Conservation (phyloP, 2,113 vertebrate genomes). For the Recurvirostra avosetta region DNA sequence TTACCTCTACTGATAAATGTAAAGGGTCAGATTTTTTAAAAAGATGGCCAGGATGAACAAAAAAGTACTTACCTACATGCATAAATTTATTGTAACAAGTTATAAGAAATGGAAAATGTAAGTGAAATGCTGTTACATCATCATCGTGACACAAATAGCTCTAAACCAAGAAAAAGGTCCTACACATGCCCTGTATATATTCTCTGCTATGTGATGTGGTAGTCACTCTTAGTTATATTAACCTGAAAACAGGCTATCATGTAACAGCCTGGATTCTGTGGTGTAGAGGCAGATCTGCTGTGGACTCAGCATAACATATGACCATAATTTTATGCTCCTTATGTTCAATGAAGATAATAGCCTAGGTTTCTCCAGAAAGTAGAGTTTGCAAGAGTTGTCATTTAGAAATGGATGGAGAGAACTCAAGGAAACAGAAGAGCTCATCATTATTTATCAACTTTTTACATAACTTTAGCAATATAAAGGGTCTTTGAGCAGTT, state of each 20-base stretch:
- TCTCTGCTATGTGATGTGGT: neutral
- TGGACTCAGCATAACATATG: neutral
- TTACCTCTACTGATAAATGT: neutral
- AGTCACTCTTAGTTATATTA: neutral
- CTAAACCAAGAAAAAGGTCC: neutral
- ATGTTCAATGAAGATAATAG: neutral
- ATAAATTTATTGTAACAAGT: neutral
- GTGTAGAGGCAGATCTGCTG: neutral
- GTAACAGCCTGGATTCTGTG: neutral
- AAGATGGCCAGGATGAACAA: neutral
- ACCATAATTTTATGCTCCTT: neutral
- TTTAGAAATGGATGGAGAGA: neutral
- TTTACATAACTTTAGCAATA: neutral
- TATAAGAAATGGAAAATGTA: neutral
- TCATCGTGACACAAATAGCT: neutral
- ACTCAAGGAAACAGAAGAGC: neutral
- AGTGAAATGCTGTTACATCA: neutral
- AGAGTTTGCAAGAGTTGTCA: neutral
- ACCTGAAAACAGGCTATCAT: neutral
- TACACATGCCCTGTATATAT: no score
- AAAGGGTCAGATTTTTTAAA: neutral
- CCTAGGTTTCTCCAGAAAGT: neutral
- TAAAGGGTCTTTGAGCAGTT: neutral
- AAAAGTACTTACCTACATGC: neutral
- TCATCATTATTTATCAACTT: neutral